Conservation (phyloP, 2,888 invertebrate species). For the Tolmerus cingulatus region DNA sequence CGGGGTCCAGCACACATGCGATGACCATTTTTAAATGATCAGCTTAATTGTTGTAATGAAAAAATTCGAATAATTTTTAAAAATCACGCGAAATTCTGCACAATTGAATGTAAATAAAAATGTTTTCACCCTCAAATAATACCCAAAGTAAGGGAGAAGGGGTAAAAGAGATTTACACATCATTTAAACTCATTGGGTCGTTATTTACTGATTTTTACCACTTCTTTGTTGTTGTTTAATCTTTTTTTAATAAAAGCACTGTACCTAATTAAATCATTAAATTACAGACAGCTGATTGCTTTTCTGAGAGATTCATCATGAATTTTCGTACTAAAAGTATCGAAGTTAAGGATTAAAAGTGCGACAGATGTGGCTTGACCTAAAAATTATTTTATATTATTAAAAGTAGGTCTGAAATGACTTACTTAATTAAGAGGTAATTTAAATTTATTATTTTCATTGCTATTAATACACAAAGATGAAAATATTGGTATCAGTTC, state of each 20-base stretch:
- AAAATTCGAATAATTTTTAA: neutral
- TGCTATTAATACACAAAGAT: neutral
- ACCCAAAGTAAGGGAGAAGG: neutral
- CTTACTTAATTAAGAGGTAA: neutral
- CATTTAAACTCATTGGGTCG: neutral
- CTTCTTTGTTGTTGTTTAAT: neutral
- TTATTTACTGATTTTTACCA: neutral
- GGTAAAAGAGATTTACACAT: neutral
- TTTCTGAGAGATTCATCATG: neutral
- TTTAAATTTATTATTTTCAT: neutral
- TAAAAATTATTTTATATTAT: neutral
- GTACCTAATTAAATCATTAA: neutral
- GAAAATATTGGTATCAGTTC: neutral
- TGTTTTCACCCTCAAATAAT: neutral
- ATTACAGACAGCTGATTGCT: neutral
- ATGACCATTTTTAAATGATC: neutral
- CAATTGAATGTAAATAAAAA: neutral
- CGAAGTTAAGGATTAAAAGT: neutral
- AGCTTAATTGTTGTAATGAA: neutral
- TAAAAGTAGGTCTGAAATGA: neutral
- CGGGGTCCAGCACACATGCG: neutral
- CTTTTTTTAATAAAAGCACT: neutral
- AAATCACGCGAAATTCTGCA: neutral
- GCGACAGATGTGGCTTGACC: neutral
- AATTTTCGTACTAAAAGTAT: neutral